Evolutionary conservation across 2,797 vertebrate species (phyloP).

Genomic region (Chelidonichthys spinosus): DNA sequence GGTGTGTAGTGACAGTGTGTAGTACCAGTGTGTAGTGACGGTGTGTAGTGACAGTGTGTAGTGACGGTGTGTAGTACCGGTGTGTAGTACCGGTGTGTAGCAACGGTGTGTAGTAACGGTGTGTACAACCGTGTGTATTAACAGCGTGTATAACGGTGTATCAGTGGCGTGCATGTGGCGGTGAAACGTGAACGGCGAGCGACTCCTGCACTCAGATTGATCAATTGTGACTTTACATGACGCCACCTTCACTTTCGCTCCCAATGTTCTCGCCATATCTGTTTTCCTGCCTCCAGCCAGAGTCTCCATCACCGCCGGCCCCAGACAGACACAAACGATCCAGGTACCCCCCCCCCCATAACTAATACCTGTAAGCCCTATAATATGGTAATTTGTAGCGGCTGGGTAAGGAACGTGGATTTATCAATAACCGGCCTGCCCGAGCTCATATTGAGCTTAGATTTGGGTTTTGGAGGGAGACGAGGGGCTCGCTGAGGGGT

Average conservation of each 20-base stretch:
- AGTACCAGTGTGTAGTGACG: no score
- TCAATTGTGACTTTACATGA: constrained; percentile 73
- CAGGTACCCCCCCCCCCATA: constrained; percentile 65
- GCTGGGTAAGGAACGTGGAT: constrained; percentile 78
- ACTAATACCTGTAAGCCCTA: constrained; percentile 83
- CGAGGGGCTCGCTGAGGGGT: constrained; percentile 65
- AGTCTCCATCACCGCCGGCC: constrained; percentile 64
- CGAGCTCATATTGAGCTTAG: constrained; percentile 69
- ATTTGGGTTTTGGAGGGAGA: constrained; percentile 68
- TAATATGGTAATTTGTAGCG: constrained; percentile 85
- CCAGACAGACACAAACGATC: constrained; percentile 70
- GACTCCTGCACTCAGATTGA: constrained; percentile 59
- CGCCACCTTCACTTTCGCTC: constrained; percentile 46
- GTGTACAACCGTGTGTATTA: neutral
- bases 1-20: no score
- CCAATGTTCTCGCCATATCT: constrained; percentile 54
- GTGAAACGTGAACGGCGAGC: constrained; percentile 23
- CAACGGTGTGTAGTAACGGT: neutral
- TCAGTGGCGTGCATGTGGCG: neutral
- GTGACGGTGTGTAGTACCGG: neutral
- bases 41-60: neutral
- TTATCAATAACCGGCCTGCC: constrained; percentile 76
- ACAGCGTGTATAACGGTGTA: neutral
- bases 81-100: neutral
- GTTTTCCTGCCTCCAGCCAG: constrained; percentile 53